Evolutionary conservation across 2,797 vertebrate genomes (phyloP), one percentile per base, ranked within the genome.

Genomic region (Mastacembelus armatus): DNA sequence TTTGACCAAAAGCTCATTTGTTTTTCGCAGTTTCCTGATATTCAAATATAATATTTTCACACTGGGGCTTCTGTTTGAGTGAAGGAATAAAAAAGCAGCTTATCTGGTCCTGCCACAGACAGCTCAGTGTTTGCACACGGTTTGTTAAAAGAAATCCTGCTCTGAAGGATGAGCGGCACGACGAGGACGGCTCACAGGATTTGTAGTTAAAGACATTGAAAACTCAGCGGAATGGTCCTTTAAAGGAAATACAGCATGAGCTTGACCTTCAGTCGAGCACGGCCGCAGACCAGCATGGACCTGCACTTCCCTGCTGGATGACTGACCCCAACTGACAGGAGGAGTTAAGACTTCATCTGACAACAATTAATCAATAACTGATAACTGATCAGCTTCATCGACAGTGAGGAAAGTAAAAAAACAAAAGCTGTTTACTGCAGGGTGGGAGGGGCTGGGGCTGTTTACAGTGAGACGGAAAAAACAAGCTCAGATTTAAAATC

Each of bases 311-410:
- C 38, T 18, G 29, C 48, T 42, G 57, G 77, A 63, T 40, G 18
- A 64, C 67, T 1, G 35, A 35, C 11, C 19, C 47, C 24, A 54
- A 51, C 45, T 5, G 15, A 38, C 26, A 56, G 61, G 43, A 76
- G 40, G 58, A 15, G 21, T 64, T 81, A 66, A 77, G 73, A 81
- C 70, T 66, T 73, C 40, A 74, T 59, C 29, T 24, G 61, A 63
- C 39, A 47, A 70, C 29, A 24, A 47, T 42, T 12, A 16, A 72
- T 29, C 47, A 42, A 60, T 57, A 58, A 80, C 35, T 48, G 58
- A 77, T 63, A 74, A 24, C 45, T 54, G 59, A 78, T 63, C 77
- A 58, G 59, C 49, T 68, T 76, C 42, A 66, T 56, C 27, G 21
- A 47, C 43, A 44, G 30, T 19, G 49, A 47, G 43, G 32, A 52